Base-by-base conservation (phyloP, 2,888 invertebrate species). In the Nasonia oneida region DNA sequence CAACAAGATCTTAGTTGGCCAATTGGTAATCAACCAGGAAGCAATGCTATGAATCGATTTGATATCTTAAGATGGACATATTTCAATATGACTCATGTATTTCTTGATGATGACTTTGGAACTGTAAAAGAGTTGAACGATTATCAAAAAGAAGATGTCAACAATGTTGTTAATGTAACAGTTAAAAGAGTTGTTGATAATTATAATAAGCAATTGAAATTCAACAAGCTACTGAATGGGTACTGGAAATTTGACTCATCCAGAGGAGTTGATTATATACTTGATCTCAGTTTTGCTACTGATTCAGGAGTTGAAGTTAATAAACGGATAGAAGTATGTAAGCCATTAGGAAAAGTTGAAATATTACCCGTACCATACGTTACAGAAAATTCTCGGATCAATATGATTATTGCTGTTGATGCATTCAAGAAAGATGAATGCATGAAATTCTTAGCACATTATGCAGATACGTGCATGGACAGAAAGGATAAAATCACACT, bases 321-420 rank as follows among this genome's bases (percentile, higher is more conserved):
- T 57, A 96, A 96, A 91, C 95, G 97, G 90, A 95, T 98, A 89
- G 96, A 98, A 94, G 95, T 97, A 67, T 96, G 96, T 81, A 97
- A 98, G 88, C 97, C 97, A 18, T 94, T 99, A 83, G 98, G 98
- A 23, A 96, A 96, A 86, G 97, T 98, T 12, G 98, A 99, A 92
- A 96, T 99, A 86, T 95, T 98, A 64, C 96, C 97, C 1, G 97
- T 98, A 92, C 99, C 98, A 0, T 99, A 99, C 94, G 99, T 99
- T 1, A 99, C 99, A 0, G 99, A 99, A 95, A 97, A 97, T 93
- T 96, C 97, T 8, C 95, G 97, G 88, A 95, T 99, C 5, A 95
- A 96, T 85, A 94, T 98, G 88, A 93, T 99, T 89, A 93, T 98
- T 88, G 96, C 97, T 0, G 94, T 97, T 4, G 95, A 95, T 91